Evolutionary conservation across 2,888 invertebrate genomes (phyloP).

Genomic region (Cantharis nigra): DNA sequence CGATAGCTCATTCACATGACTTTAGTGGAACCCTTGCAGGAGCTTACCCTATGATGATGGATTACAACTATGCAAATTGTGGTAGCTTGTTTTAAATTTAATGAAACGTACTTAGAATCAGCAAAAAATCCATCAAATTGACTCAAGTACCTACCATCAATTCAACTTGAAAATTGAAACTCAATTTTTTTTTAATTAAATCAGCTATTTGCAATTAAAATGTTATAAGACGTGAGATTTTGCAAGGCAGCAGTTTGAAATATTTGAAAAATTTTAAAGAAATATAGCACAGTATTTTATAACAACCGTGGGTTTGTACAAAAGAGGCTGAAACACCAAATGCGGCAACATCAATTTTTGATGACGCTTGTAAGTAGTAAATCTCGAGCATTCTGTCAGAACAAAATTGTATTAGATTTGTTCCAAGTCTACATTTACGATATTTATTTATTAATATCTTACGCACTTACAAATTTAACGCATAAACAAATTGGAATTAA

Average conservation of each 20-base stretch:
- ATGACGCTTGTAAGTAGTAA: neutral
- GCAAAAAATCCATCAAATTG: neutral
- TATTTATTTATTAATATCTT: neutral
- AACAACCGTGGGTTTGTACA: neutral
- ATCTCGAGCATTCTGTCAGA: neutral
- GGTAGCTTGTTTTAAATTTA: neutral
- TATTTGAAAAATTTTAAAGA: neutral
- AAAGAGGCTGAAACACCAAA: neutral
- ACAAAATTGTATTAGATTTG: neutral
- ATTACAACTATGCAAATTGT: neutral
- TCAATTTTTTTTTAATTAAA: neutral
- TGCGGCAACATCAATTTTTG: neutral
- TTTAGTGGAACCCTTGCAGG: neutral
- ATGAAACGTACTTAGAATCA: neutral
- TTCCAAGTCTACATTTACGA: neutral
- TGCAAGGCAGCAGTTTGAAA: neutral
- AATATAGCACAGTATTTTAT: neutral
- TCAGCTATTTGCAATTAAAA: neutral
- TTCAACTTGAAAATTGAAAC: neutral
- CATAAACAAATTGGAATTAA: neutral
- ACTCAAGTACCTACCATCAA: neutral
- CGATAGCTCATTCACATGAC: neutral
- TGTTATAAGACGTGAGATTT: neutral
- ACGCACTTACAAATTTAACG: neutral
- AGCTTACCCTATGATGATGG: neutral